Conservation (phyloP, 2,888 invertebrate species). For the Eudemis profundana region DNA sequence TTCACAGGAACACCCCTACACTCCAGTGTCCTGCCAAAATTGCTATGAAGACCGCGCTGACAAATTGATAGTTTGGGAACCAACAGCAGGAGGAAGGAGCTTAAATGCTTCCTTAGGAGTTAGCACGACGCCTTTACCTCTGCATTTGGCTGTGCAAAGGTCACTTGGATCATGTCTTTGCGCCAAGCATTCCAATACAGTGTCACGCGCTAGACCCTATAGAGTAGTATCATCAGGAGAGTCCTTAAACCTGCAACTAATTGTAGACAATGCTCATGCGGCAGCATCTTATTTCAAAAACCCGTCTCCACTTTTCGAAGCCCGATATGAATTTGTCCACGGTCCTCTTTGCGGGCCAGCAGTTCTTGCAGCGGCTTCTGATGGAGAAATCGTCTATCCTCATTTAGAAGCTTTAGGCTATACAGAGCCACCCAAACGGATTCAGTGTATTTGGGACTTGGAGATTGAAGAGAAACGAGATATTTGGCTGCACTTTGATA, state of each 20-base stretch:
- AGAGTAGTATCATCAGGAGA: conserved; percentile 92
- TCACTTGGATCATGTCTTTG: conserved; percentile 91
- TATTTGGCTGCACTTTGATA: conserved; percentile 94
- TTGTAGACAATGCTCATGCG: conserved; percentile 93
- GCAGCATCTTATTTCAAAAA: conserved; percentile 95
- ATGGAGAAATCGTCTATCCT: conserved; percentile 95
- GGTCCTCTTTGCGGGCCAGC: conserved; percentile 95
- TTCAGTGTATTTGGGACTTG: conserved; percentile 93
- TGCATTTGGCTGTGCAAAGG: conserved; percentile 87
- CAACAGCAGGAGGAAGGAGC: conserved; percentile 71
- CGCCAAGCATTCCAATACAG: conserved; percentile 85
- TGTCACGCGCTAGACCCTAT: conserved; percentile 85
- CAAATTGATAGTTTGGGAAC: conserved; percentile 93
- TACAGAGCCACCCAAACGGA: conserved; percentile 88
- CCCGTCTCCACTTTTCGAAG: conserved; percentile 92
- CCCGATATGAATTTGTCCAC: conserved; percentile 95
- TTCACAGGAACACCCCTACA: conserved; percentile 89
- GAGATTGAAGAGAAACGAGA: conserved; percentile 93
- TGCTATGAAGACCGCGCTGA: conserved; percentile 95
- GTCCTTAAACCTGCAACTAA: conserved; percentile 91
- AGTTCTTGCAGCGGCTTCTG: conserved; percentile 90
- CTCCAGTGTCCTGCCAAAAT: conserved; percentile 91
- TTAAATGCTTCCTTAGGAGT: conserved; percentile 65
- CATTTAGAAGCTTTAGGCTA: conserved; percentile 92
- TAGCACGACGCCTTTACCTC: conserved; percentile 81